Evolutionary conservation across 2,113 vertebrate genomes (phyloP).

Genomic region (Gymnorhina tibicen): DNA sequence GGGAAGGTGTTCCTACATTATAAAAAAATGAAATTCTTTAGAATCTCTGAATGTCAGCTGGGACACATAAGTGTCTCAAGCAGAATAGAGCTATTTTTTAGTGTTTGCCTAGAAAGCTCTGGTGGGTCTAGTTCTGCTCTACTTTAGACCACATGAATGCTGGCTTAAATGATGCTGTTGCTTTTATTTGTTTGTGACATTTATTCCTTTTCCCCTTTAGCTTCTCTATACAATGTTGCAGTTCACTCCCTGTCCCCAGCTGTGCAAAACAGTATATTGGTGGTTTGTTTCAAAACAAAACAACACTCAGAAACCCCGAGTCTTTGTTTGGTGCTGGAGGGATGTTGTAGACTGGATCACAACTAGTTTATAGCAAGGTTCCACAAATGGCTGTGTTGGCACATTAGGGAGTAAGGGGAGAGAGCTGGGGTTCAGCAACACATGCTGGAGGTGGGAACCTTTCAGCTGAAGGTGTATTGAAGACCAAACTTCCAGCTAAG

Average conservation of each 20-base stretch:
- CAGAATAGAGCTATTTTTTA: background rate
- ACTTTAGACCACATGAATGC: background rate
- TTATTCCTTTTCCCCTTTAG: background rate
- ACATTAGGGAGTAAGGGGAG: background rate
- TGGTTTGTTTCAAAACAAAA: background rate
- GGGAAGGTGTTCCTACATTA: background rate
- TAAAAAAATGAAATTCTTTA: background rate
- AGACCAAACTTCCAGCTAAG: background rate
- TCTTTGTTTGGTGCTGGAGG: accelerated
- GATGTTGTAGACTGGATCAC: background rate
- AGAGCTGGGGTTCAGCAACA: background rate
- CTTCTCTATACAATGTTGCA: background rate
- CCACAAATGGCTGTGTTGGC: background rate
- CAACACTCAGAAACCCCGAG: background rate
- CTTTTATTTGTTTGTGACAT: background rate
- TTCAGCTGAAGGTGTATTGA: background rate
- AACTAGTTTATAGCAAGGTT: background rate
- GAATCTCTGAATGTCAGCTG: background rate
- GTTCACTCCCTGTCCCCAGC: background rate
- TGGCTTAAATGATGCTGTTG: background rate
- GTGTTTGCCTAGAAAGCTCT: background rate
- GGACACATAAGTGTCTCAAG: background rate
- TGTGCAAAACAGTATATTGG: background rate
- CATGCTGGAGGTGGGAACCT: background rate
- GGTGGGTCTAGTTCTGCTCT: background rate